Evolutionary conservation across 2,888 invertebrate species (phyloP).

Genomic region (Volucella zonaria): DNA sequence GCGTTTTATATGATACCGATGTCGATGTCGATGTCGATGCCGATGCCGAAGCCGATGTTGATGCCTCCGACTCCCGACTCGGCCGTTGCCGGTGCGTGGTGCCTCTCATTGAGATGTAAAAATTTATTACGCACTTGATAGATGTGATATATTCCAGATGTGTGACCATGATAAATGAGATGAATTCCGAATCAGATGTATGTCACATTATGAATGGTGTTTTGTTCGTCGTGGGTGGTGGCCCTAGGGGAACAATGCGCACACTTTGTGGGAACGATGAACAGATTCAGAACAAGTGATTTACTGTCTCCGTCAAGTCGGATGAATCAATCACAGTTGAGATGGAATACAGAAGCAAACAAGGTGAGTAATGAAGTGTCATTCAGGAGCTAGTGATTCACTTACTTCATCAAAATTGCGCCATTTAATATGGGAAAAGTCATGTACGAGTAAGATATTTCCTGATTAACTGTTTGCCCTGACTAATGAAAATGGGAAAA

Average conservation of each 20-base stretch:
- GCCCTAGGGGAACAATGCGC: slow-evolving; percentile 9
- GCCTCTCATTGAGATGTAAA: slow-evolving; percentile 17
- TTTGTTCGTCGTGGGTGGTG: slow-evolving; percentile 30
- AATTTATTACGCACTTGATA: slow-evolving; percentile 27
- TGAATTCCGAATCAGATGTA: slow-evolving; percentile 39
- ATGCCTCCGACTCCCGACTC: too few relatives aligned
- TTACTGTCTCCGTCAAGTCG: slow-evolving; percentile 11
- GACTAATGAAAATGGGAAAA: too few relatives aligned
- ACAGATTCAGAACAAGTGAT: slow-evolving; percentile 28
- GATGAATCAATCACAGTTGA: slow-evolving; percentile 16
- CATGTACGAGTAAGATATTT: too few relatives aligned
- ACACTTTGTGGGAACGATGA: not conserved
- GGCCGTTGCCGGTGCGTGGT: slow-evolving; percentile 25
- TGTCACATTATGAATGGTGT: slow-evolving; percentile 26
- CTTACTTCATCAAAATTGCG: too few relatives aligned
- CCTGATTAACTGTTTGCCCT: too few relatives aligned
- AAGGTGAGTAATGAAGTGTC: slow-evolving; percentile 12
- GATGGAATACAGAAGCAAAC: not conserved
- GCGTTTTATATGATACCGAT: slow-evolving; percentile 16
- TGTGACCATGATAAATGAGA: slow-evolving; percentile 52
- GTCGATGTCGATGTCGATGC: too few relatives aligned
- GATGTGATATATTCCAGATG: slow-evolving; percentile 57
- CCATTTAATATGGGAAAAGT: too few relatives aligned
- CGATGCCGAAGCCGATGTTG: not conserved
- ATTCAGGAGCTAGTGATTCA: too few relatives aligned